phyloP scores from a whole-genome alignment of 2,113 vertebrate genomes.

The Chlorodrepanis virens region DNA sequence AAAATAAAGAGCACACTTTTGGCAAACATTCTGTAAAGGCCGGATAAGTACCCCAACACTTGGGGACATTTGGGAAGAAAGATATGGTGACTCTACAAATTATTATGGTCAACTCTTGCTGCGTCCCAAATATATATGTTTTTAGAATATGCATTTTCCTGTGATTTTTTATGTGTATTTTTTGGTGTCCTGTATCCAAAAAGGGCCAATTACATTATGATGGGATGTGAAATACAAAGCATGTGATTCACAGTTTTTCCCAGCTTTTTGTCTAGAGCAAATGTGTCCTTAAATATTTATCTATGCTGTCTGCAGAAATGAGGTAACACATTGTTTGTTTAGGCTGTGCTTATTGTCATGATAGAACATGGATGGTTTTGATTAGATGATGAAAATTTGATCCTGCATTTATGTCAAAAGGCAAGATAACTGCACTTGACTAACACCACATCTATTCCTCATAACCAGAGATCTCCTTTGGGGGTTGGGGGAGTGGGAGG shows the following conservation, averaged over 20 bases:
- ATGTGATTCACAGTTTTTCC: background rate
- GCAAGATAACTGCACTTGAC: background rate
- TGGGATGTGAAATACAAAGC: background rate
- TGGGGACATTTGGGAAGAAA: background rate
- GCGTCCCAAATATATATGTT: background rate
- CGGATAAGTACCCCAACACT: background rate
- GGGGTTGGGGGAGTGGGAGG: fast-evolving
- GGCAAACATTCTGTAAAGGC: background rate
- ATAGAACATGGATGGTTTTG: background rate
- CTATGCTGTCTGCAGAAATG: background rate
- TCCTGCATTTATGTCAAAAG: background rate
- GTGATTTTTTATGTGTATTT: background rate
- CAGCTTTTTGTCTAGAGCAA: background rate
- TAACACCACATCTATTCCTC: background rate
- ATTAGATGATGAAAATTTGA: background rate
- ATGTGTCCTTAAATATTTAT: background rate
- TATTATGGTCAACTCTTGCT: background rate
- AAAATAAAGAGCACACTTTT: background rate
- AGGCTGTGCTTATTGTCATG: background rate
- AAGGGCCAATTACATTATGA: background rate
- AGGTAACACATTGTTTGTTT: background rate
- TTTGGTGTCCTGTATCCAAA: background rate
- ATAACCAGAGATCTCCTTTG: background rate
- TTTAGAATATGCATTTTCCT: background rate
- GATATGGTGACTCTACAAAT: background rate